Base-by-base conservation (phyloP, 1,140 invertebrate species). In the Callitettix versicolor region DNA sequence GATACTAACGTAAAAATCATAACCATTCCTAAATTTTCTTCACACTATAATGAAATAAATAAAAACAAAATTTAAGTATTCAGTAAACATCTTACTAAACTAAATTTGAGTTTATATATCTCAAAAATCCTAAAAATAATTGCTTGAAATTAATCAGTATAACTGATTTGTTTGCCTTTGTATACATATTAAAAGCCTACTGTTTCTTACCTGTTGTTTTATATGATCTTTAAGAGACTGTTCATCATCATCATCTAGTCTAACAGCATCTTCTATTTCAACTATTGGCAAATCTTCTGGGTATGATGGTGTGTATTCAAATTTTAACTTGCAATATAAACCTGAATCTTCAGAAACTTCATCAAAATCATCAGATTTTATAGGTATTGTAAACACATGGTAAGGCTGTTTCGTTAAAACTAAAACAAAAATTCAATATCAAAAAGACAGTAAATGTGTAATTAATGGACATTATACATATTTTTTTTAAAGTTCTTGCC, bases 1-100 rank as follows among this genome's bases (percentile, higher is more conserved):
- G 91, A 94, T 2, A 97, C 92, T 63, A 98, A 70, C 21, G 92
- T 96, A 69, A 97, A 98, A 22, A 98, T 81, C 92, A 98, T 96
- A 12, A 92, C 93, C 84, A 93, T 97, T 2, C 95, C 95, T 56
- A 96, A 64, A 74, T 95, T 96, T 67, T 94, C 89, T 58, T 86
- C 73, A 54, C 81, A 86, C 84, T 88, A 65, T 57, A 69, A 65
- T 55, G 60, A 60, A 56, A 59, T 24, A 47, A 14, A 22, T 51
- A 51, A n/a, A n/a, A n/a, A n/a, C n/a, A n/a, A n/a, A n/a, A n/a
- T 44, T 21, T 26, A 55, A 55, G 36, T 33, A 30, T 33, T 36
- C n/a, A 50, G 14, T 40, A 30, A 46, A 61, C 12, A 2, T 43
- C 48, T 15, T 11, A n/a, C n/a, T n/a, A 30, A 24, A 12, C 9